Conservation (phyloP, 1,140 invertebrate species). For the Marisa cornuarietis region DNA sequence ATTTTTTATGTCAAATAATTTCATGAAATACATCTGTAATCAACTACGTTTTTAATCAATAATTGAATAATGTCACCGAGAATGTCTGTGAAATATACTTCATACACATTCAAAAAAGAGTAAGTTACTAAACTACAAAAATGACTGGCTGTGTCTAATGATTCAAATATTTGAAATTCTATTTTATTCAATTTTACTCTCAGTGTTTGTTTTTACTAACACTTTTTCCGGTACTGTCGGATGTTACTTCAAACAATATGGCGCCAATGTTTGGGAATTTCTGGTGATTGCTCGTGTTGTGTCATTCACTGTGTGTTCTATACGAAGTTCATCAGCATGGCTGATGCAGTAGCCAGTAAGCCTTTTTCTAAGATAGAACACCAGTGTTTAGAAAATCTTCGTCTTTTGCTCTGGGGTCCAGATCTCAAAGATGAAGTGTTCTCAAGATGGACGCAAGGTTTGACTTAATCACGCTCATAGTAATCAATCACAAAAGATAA, state of each 20-base stretch:
- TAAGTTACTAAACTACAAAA: background rate
- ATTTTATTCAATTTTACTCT: background rate
- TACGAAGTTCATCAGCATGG: background rate
- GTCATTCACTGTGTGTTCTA: background rate
- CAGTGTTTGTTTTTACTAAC: background rate
- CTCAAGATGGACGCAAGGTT: conserved; percentile 88
- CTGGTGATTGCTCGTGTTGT: background rate
- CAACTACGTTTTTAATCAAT: too few relatives aligned
- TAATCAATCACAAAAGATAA: too few relatives aligned
- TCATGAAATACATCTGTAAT: too few relatives aligned
- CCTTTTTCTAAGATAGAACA: conserved; percentile 31
- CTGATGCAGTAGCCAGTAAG: conserved; percentile 15
- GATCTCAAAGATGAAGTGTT: conserved; percentile 86
- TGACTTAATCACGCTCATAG: background rate
- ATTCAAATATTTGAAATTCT: too few relatives aligned
- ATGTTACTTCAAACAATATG: conserved; percentile 27
- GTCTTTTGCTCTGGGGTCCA: conserved; percentile 82
- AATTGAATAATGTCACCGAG: background rate
- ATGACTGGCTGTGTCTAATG: background rate
- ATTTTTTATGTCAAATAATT: too few relatives aligned
- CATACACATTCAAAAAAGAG: background rate
- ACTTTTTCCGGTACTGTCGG: conserved; percentile 11
- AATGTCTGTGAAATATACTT: background rate
- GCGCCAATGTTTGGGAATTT: conserved; percentile 7
- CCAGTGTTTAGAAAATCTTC: conserved; percentile 62